Percentiles rank a stretch among this genome's conserved stretches.
Evolutionary conservation across 1,140 invertebrate species (phyloP).

Genomic region (Hypsibius dujardini): DNA sequence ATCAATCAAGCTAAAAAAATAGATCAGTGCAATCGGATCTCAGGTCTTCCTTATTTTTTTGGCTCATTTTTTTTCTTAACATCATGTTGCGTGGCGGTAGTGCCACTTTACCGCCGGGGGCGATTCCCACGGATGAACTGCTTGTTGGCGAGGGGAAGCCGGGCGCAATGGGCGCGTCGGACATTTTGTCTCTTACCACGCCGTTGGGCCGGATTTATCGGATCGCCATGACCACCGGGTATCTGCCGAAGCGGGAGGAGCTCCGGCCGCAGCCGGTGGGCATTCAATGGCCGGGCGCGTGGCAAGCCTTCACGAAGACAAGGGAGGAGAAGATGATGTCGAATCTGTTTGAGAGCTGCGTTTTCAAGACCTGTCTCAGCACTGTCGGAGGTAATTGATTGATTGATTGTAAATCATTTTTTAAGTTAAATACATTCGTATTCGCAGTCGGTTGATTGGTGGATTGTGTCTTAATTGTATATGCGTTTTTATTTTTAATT

Average conservation of each 20-base stretch:
- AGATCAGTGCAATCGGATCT: neutral
- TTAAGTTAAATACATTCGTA: constrained; percentile 1
- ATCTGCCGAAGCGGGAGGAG: neutral
- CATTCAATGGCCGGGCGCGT: constrained; percentile 2
- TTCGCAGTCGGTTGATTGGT: no score
- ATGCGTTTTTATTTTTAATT: no score
- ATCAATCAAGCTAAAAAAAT: neutral
- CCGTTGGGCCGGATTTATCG: neutral
- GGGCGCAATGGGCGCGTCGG: neutral
- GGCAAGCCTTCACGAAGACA: neutral
- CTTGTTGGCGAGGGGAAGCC: neutral
- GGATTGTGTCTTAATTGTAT: no score
- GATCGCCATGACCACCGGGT: neutral
- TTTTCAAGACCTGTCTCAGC: constrained; percentile 71
- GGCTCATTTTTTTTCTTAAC: neutral
- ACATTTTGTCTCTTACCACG: neutral
- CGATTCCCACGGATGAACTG: neutral
- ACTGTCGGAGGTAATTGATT: constrained; percentile 59
- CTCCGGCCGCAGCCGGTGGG: neutral
- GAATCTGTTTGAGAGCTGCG: constrained; percentile 68
- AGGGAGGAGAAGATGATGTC: constrained; percentile 42
- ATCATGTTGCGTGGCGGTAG: neutral
- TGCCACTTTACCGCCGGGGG: neutral
- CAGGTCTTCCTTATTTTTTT: neutral
- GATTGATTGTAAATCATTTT: constrained; percentile 1